These are phyloP conservation scores for Meriones unguiculatus DNA, from an alignment of 2,113 vertebrate genomes.

Conservation along the genomic window DNA sequence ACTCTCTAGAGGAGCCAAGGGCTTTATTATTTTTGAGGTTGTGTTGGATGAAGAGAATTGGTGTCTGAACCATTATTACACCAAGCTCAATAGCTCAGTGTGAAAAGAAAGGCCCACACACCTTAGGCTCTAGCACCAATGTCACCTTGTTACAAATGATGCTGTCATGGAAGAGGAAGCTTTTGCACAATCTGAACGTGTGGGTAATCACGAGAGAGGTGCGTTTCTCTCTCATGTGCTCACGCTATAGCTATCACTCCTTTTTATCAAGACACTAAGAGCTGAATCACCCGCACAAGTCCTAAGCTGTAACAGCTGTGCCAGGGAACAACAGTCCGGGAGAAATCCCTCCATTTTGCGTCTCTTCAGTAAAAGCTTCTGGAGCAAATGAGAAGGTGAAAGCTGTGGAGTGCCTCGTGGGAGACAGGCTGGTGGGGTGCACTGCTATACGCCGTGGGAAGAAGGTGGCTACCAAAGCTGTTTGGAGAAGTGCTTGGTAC, in stretches of 20 bases:
- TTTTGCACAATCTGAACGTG: slow-evolving; percentile 73
- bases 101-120: slow-evolving; percentile 55
- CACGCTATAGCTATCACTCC: neutral
- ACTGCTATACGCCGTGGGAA: fast-evolving
- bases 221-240: slow-evolving; percentile 70
- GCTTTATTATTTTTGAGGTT: slow-evolving; percentile 3
- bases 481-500: neutral
- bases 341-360: neutral
- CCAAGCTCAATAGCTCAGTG: neutral
- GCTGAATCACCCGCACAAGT: slow-evolving; percentile 33
- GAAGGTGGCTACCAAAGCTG: neutral
- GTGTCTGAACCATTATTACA: neutral
- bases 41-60: neutral
- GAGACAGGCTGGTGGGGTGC: neutral
- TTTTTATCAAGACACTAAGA: slow-evolving; percentile 53
- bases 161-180: slow-evolving; percentile 58
- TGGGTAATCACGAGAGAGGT: slow-evolving; percentile 64
- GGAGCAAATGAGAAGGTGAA: neutral
- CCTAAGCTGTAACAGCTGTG: neutral
- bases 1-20: neutral
- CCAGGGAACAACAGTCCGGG: neutral
- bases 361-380: neutral
- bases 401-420: neutral
- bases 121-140: neutral
- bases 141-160: slow-evolving; percentile 7